phyloP scores from a whole-genome alignment of 2,888 invertebrate genomes.

The Osmoderma eremita region DNA sequence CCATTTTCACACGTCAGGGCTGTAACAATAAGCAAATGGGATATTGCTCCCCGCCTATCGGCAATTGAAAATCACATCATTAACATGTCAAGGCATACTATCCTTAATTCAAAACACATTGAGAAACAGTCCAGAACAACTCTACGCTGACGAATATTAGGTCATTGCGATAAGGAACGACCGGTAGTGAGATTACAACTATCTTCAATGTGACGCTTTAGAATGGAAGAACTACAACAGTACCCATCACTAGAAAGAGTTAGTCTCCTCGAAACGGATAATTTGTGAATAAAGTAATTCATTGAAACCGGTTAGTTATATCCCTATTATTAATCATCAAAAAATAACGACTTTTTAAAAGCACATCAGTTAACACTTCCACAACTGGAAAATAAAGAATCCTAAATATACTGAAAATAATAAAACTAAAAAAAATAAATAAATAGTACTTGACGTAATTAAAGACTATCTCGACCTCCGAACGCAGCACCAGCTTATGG shows the following conservation, averaged over 20 bases:
- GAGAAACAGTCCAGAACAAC: constrained; percentile 28
- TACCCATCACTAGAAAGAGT: constrained; percentile 28
- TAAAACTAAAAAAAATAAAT: no score
- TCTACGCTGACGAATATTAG: constrained; percentile 22
- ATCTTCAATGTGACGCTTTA: constrained; percentile 19
- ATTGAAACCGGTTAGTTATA: neutral
- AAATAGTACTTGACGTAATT: no score
- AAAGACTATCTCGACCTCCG: no score
- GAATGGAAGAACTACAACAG: constrained; percentile 4
- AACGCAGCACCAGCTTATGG: no score
- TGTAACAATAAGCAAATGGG: neutral
- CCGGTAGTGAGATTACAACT: constrained; percentile 37
- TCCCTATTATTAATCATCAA: neutral
- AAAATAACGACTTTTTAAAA: no score
- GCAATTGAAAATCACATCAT: constrained; percentile 3
- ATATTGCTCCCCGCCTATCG: neutral
- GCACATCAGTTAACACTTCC: no score
- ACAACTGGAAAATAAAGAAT: no score
- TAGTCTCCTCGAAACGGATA: constrained; percentile 8
- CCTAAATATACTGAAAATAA: no score
- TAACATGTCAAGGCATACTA: constrained; percentile 25
- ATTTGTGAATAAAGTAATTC: constrained; percentile 18
- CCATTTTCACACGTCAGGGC: neutral
- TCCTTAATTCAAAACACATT: constrained; percentile 36
- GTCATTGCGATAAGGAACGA: constrained; percentile 30